phyloP scores from a whole-genome alignment of 1,140 invertebrate species.

The Ericerus pela region DNA sequence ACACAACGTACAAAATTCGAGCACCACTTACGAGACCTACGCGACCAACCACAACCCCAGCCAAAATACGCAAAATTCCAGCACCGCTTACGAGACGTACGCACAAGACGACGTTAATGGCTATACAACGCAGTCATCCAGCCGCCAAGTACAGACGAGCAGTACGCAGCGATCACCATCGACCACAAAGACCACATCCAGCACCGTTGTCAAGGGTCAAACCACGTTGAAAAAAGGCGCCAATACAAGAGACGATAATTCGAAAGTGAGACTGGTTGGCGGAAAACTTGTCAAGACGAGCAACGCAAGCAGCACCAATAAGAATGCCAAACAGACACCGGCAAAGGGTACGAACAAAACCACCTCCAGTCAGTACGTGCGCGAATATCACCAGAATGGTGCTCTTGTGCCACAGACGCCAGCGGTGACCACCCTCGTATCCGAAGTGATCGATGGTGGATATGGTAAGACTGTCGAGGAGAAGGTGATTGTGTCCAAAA shows the following conservation, averaged over 20 bases:
- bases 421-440: no score
- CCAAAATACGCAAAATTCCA: no score
- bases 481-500: neutral
- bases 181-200: neutral
- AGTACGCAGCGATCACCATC: no score
- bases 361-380: neutral
- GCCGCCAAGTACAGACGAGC: no score
- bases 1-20: no score
- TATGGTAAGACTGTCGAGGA: neutral
- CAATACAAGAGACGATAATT: neutral
- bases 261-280: slow-evolving; percentile 18
- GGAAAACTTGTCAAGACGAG: slow-evolving; percentile 20
- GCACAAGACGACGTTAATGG: no score
- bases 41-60: no score
- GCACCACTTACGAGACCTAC: no score
- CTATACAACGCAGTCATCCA: no score
- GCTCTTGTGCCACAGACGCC: no score
- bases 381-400: no score
- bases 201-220: neutral
- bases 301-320: neutral
- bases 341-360: neutral
- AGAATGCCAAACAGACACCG: neutral
- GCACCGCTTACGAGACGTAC: no score
- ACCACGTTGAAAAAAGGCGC: neutral
- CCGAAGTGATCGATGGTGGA: slow-evolving; percentile 4